Evolutionary conservation across 2,888 invertebrate species (phyloP).

Genomic region (Ectemnius lituratus): DNA sequence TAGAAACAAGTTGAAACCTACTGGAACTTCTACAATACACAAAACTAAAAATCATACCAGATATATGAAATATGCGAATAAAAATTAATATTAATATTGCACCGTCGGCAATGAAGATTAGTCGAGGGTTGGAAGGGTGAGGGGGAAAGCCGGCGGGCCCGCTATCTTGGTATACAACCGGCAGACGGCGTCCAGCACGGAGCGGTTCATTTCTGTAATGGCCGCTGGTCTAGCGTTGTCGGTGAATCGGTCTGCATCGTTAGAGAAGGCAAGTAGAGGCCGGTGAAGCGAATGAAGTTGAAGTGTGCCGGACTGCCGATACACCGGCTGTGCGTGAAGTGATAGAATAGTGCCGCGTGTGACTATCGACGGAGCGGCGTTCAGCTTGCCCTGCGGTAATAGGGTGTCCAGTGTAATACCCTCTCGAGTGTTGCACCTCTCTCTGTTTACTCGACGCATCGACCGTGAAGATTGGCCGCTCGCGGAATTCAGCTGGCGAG

Average conservation of each 20-base stretch:
- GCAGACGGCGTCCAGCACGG: slow-evolving; percentile 52
- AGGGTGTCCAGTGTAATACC: neutral
- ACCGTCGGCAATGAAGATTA: neutral
- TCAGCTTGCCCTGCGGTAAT: slow-evolving; percentile 9
- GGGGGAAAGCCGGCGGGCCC: slow-evolving; percentile 11
- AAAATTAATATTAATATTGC: too few species aligned
- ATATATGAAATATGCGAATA: too few species aligned
- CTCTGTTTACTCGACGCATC: slow-evolving; percentile 57
- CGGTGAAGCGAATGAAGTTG: slow-evolving; percentile 7
- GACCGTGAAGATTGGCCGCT: slow-evolving; percentile 35
- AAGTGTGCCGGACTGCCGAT: neutral
- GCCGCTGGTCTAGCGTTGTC: slow-evolving; percentile 75
- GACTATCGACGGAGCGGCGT: slow-evolving; percentile 21
- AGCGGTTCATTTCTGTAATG: slow-evolving; percentile 74
- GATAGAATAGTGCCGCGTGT: neutral
- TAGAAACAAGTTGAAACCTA: too few species aligned
- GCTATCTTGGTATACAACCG: slow-evolving; percentile 41
- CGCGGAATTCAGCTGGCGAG: slow-evolving; percentile 29
- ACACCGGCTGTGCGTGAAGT: slow-evolving; percentile 17
- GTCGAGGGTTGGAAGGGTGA: neutral
- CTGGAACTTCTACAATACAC: too few species aligned
- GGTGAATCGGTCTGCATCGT: slow-evolving; percentile 60
- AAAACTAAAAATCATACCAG: too few species aligned
- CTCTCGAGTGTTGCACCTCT: slow-evolving; percentile 2
- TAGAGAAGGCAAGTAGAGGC: slow-evolving; percentile 28